phyloP scores from a whole-genome alignment of 2,888 invertebrate genomes.

The Drosophila leonis region DNA sequence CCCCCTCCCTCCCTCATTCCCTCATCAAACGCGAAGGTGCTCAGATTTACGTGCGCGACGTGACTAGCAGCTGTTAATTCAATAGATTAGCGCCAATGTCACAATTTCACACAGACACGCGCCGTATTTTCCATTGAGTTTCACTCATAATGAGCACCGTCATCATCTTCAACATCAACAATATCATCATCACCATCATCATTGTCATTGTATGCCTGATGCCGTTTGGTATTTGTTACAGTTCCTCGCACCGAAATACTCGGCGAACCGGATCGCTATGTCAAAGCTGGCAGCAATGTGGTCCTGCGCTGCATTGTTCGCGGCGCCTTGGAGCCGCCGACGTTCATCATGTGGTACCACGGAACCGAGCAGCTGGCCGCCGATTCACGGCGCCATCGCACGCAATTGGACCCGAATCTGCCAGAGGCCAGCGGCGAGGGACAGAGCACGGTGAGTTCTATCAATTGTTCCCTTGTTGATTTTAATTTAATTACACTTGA shows the following conservation, averaged over 20 bases:
- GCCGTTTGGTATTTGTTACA: conserved; percentile 84
- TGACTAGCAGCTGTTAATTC: conserved; percentile 80
- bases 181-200: conserved; percentile 7
- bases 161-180: neutral
- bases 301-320: conserved; percentile 95
- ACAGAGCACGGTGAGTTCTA: conserved; percentile 84
- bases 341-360: conserved; percentile 98
- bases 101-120: conserved; percentile 63
- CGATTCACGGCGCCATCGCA: conserved; percentile 84
- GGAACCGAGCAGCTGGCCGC: conserved; percentile 84
- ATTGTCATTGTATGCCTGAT: conserved; percentile 21
- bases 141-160: conserved; percentile 14
- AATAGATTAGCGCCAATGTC: conserved; percentile 78
- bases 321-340: conserved; percentile 95
- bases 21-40: conserved; percentile 46
- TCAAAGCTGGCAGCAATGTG: conserved; percentile 95
- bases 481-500: conserved; percentile 79
- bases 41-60: conserved; percentile 77
- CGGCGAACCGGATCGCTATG: conserved; percentile 95
- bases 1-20: neutral
- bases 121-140: conserved; percentile 28
- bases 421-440: conserved; percentile 83
- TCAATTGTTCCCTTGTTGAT: conserved; percentile 73
- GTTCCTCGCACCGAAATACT: conserved; percentile 96
- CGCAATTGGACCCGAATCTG: conserved; percentile 84